Percentiles rank a stretch among this genome's conserved stretches.
phyloP scores from a whole-genome alignment of 2,113 vertebrate species.

The Circaetus gallicus region DNA sequence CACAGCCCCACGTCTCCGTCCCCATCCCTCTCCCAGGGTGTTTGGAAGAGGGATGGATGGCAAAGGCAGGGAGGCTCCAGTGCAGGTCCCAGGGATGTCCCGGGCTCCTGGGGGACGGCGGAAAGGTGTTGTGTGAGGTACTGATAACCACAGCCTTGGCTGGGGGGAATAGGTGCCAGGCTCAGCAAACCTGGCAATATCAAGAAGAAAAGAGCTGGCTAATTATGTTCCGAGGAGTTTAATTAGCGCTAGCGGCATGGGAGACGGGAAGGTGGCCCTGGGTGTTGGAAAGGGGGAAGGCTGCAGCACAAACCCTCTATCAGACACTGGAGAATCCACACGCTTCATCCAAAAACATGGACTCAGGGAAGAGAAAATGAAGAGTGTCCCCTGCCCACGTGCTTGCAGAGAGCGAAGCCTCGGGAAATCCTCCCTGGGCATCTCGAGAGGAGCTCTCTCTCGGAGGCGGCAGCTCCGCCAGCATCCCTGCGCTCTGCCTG shows the following conservation, averaged over 20 bases:
- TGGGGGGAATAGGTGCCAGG: background rate
- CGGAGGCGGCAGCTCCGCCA: background rate
- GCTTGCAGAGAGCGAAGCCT: background rate
- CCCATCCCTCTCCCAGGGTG: background rate
- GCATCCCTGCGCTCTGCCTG: background rate
- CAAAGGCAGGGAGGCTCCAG: background rate
- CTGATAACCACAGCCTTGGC: background rate
- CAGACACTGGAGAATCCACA: background rate
- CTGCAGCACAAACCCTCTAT: background rate
- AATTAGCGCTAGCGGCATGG: background rate
- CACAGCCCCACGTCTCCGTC: background rate
- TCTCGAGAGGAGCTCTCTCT: background rate
- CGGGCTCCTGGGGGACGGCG: too few species aligned
- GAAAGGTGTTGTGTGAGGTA: too few species aligned
- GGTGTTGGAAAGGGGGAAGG: background rate
- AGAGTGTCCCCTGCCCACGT: rapidly evolving
- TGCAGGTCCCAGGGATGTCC: background rate
- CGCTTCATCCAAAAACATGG: rapidly evolving
- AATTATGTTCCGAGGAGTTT: background rate
- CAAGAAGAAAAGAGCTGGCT: background rate
- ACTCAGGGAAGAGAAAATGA: background rate
- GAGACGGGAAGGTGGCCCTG: background rate
- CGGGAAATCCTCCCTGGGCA: background rate
- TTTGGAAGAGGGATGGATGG: background rate
- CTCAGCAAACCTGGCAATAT: background rate